Base-by-base conservation (phyloP, 2,113 vertebrate genomes). In the Neolamprologus toae region DNA sequence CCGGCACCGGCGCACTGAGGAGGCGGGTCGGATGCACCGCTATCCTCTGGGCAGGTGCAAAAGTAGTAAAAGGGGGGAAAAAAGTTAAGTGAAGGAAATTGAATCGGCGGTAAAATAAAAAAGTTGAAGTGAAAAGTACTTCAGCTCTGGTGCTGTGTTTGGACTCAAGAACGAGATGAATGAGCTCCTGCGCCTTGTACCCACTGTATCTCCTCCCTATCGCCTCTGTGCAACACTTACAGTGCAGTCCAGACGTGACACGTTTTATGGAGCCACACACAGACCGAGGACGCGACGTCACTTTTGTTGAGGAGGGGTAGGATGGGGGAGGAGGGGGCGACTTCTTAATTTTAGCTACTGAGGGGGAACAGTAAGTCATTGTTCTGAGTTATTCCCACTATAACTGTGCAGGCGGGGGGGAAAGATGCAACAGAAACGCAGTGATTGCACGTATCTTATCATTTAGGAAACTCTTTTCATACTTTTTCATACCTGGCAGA, bases 231-330 rank as follows among this genome's bases (percentile, higher is more conserved):
- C 82, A 82, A 83, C 92, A 82, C 82, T 90, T 79, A 28, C 85
- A 80, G 92, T 80, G 21, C 19, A 2, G 57, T 87, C 82, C 90
- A 68, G 33, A 86, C 92, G 84, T 84, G 79, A 88, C 82, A 73
- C 86, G 88, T 90, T 97, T 97, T 96, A 96, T 96, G 93, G 91
- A 76, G 40, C 68, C 68, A 91, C 88, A 86, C 86, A 87, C 89
- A 26, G 85, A 88, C 93, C 87, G 92, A 95, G 95, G 92, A 94
- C 87, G 92, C 91, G 85, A 96, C 96, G 97, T 96, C 96, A 97
- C 94, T 89, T n/a, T 80, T 80, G 57, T 83, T 81, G 85, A 83
- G 86, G 66, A 51, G 82, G 82, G 76, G 80, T 59, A 54, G 37
- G 68, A 26, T 10, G 21, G 14, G 13, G 71, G 6, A 17, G 23